Percentiles rank a stretch among this genome's conserved stretches.
Evolutionary conservation across 1,140 invertebrate species (phyloP).

Genomic region (Drosophila subpulchrella): DNA sequence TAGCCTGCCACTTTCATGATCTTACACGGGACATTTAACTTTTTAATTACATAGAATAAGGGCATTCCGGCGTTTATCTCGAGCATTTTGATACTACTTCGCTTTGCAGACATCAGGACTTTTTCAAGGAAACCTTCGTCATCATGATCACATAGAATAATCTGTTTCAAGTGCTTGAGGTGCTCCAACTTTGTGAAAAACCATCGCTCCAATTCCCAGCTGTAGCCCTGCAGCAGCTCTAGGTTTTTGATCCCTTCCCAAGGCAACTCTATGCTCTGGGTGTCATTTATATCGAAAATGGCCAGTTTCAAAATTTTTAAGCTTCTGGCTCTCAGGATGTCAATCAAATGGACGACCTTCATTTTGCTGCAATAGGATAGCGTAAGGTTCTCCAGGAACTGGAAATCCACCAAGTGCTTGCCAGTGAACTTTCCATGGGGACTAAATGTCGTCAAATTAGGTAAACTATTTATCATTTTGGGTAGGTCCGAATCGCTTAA

Average conservation of each 20-base stretch:
- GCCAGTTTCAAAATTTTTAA: slow-evolving; percentile 40
- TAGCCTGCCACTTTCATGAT: not conserved
- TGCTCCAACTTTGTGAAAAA: slow-evolving; percentile 29
- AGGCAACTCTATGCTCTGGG: slow-evolving; percentile 13
- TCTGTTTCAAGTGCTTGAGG: slow-evolving; percentile 15
- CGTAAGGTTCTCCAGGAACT: slow-evolving; percentile 37
- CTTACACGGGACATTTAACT: slow-evolving; percentile 14
- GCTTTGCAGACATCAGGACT: not conserved
- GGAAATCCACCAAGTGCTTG: slow-evolving; percentile 23
- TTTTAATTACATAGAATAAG: not conserved
- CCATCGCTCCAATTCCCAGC: slow-evolving; percentile 27
- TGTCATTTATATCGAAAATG: not conserved
- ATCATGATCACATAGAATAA: slow-evolving; percentile 6
- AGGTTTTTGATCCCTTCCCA: slow-evolving; percentile 26
- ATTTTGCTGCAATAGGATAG: slow-evolving; percentile 39
- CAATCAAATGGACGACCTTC: slow-evolving; percentile 10
- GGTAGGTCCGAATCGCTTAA: slow-evolving; percentile 42
- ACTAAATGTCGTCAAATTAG: slow-evolving; percentile 57
- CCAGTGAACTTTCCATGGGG: slow-evolving; percentile 57
- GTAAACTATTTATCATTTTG: slow-evolving; percentile 41
- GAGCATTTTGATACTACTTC: not conserved
- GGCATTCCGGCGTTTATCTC: not conserved
- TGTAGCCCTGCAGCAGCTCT: slow-evolving; percentile 32
- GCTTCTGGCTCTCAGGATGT: slow-evolving; percentile 24
- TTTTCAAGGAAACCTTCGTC: not conserved